A percentile compares a stretch with the other conserved stretches of the same genome.
phyloP scores from a whole-genome alignment of 2,888 invertebrate genomes.

The Phengaris alcon region DNA sequence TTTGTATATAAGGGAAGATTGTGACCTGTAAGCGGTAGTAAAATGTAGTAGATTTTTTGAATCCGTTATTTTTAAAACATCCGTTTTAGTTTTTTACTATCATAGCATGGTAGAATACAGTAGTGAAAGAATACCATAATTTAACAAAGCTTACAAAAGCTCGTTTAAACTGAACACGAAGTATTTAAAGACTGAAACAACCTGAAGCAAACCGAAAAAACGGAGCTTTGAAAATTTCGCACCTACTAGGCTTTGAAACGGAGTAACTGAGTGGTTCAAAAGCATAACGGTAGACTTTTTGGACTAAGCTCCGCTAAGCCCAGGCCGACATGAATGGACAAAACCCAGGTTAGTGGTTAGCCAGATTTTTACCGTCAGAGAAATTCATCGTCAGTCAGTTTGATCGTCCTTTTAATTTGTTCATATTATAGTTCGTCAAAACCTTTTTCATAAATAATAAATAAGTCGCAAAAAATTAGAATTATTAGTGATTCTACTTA shows the following conservation, averaged over 20 bases:
- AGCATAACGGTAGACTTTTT: constrained; percentile 9
- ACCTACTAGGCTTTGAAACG: constrained; percentile 7
- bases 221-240: constrained; percentile 5
- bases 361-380: background rate
- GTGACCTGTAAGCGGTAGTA: background rate
- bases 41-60: too few species aligned
- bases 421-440: background rate
- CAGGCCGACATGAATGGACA: background rate
- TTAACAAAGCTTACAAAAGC: background rate
- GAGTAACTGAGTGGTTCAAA: background rate
- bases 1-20: background rate
- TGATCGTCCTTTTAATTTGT: background rate
- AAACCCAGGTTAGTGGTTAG: constrained; percentile 12
- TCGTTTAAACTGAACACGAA: background rate
- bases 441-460: too few species aligned
- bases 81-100: too few species aligned
- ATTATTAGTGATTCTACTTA: too few species aligned
- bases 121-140: background rate
- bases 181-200: constrained; percentile 16
- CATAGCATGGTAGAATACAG: too few species aligned
- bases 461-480: too few species aligned
- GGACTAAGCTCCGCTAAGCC: background rate
- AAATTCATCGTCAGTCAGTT: background rate
- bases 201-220: constrained; percentile 12
- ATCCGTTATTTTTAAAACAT: too few species aligned